These are phyloP conservation scores for Sinotaia quadrata DNA, from an alignment of 2,888 invertebrate genomes.

Conservation along the genomic window DNA sequence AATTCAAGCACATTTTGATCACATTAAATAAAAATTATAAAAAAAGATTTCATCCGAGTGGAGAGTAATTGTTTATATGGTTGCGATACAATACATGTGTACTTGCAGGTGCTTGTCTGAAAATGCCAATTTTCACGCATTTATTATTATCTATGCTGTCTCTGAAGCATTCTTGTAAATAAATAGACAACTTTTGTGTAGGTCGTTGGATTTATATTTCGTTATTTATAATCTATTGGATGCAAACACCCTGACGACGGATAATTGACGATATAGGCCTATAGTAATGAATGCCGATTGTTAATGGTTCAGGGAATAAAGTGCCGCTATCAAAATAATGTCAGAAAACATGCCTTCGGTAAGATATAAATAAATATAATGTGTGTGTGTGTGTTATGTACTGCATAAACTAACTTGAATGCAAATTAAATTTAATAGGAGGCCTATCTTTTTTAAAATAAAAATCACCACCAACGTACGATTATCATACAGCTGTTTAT, in stretches of 20 bases:
- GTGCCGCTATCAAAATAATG: too few relatives aligned
- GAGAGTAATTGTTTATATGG: conserved; percentile 25
- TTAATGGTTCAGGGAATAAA: too few relatives aligned
- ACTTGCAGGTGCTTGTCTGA: conserved; percentile 23
- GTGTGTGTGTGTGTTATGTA: neutral
- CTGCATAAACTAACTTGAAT: too few relatives aligned
- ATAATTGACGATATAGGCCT: too few relatives aligned
- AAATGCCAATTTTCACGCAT: neutral
- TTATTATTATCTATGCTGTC: neutral
- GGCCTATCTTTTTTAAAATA: too few relatives aligned
- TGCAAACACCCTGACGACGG: conserved; percentile 21
- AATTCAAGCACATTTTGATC: too few relatives aligned
- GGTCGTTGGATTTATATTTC: neutral
- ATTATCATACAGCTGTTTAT: too few relatives aligned
- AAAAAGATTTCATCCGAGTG: too few relatives aligned
- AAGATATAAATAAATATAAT: neutral
- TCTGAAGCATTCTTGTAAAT: neutral
- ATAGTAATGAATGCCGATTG: too few relatives aligned
- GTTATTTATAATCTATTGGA: neutral
- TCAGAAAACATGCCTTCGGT: conserved; percentile 25
- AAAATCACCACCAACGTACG: too few relatives aligned
- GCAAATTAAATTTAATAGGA: too few relatives aligned
- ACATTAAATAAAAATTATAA: too few relatives aligned
- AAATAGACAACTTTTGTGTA: neutral
- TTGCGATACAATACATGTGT: conserved; percentile 10